Evolutionary conservation across 2,113 vertebrate species (phyloP).

Genomic region (Tinamus guttatus): DNA sequence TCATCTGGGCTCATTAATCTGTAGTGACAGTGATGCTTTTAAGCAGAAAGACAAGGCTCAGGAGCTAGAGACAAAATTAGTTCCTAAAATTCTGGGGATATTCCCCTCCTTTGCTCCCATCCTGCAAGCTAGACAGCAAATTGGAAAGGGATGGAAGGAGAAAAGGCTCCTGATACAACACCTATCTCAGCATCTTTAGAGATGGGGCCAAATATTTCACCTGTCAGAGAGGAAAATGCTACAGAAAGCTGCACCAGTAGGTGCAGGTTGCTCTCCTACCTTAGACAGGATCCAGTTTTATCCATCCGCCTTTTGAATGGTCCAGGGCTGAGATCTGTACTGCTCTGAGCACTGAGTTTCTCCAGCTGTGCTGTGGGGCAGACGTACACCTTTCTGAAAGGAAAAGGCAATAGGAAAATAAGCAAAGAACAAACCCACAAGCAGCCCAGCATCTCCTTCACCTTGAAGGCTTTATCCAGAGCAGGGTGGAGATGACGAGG

Average conservation of each 20-base stretch:
- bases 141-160: background rate
- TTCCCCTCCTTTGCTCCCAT: background rate
- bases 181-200: background rate
- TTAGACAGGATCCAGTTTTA: background rate
- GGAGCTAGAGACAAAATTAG: rapidly evolving
- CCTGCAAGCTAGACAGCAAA: background rate
- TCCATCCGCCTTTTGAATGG: background rate
- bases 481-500: too few species aligned
- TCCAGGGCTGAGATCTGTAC: background rate
- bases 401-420: background rate
- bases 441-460: background rate
- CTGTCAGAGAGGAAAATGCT: background rate
- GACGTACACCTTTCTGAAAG: background rate
- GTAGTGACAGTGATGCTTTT: rapidly evolving
- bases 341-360: background rate
- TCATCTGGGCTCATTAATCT: background rate
- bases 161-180: background rate
- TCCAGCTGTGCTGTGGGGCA: background rate
- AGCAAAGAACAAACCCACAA: background rate
- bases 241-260: background rate
- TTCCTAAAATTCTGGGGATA: background rate
- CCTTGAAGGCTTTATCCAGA: too few species aligned
- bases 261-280: background rate
- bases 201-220: background rate
- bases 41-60: background rate